phyloP scores from a whole-genome alignment of 2,113 vertebrate species.

The Opisthocomus hoazin region DNA sequence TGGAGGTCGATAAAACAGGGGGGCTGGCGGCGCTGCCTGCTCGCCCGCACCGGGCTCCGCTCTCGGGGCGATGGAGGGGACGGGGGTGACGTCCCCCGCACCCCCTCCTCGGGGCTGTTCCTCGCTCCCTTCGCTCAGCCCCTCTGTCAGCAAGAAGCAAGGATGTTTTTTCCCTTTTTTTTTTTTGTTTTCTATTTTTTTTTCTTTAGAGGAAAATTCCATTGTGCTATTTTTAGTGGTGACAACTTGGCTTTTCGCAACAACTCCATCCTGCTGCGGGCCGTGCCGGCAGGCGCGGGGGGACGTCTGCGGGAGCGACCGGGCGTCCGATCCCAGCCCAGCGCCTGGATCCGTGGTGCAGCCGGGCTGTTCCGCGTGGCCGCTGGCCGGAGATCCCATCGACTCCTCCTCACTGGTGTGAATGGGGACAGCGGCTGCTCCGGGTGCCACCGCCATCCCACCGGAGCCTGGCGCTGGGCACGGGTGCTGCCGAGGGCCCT shows the following conservation, averaged over 20 bases:
- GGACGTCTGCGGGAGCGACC: neutral
- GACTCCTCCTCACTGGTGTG: neutral
- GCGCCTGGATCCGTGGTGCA: too few species aligned
- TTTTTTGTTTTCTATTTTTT: neutral
- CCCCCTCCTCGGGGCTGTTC: neutral
- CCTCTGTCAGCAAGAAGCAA: constrained; percentile 41
- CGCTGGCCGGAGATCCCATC: neutral
- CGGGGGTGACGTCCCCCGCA: accelerated
- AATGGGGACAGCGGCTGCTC: neutral
- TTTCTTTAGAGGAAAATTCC: constrained; percentile 66
- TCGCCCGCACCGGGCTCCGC: neutral
- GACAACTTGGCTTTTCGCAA: constrained; percentile 54
- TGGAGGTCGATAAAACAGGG: neutral
- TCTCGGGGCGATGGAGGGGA: neutral
- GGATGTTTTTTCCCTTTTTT: accelerated
- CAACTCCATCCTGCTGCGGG: constrained; percentile 48
- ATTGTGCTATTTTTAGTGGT: constrained; percentile 69
- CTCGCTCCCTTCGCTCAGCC: neutral
- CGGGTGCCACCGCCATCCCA: neutral
- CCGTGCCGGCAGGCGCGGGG: neutral
- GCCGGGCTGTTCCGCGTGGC: too few species aligned
- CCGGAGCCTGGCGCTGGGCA: accelerated
- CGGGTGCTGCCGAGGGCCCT: neutral
- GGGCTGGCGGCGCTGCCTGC: accelerated
- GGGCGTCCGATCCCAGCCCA: too few species aligned